phyloP scores from a whole-genome alignment of 2,888 invertebrate genomes.

The Chorisops tibialis region DNA sequence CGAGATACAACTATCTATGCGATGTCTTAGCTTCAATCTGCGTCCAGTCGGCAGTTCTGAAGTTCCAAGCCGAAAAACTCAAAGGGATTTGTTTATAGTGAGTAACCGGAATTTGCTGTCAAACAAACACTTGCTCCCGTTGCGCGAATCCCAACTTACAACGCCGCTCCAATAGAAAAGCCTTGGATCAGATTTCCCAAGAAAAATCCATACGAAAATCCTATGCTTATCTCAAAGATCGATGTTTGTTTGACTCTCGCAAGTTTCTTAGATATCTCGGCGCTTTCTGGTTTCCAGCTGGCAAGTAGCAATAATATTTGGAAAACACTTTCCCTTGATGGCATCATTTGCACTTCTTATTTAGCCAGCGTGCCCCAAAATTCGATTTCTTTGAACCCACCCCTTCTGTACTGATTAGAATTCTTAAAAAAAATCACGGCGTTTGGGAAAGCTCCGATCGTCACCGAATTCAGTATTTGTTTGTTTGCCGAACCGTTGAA shows the following conservation, averaged over 20 bases:
- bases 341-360: not conserved
- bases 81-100: slow-evolving; percentile 3
- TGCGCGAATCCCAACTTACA: not conserved
- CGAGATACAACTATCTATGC: not conserved
- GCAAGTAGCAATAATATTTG: slow-evolving; percentile 23
- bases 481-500: slow-evolving; percentile 21
- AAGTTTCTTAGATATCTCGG: slow-evolving; percentile 5
- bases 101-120: not conserved
- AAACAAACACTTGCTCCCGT: not conserved
- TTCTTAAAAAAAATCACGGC: slow-evolving; percentile 18
- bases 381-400: slow-evolving; percentile 16
- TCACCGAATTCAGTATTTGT: slow-evolving; percentile 17
- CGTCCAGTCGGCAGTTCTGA: not conserved
- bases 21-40: not conserved
- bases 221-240: slow-evolving; percentile 8
- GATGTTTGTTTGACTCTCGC: slow-evolving; percentile 24
- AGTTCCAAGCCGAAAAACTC: not conserved
- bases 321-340: slow-evolving; percentile 19
- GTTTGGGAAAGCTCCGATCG: slow-evolving; percentile 8
- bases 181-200: not conserved
- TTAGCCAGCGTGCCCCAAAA: not conserved
- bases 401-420: not conserved
- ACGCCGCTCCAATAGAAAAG: not conserved
- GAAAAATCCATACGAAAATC: not conserved
- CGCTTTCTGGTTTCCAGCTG: slow-evolving; percentile 26